Evolutionary conservation across 2,888 invertebrate species (phyloP), one percentile per base, ranked within the genome.

Genomic region (Marasmarcha lunaedactyla): DNA sequence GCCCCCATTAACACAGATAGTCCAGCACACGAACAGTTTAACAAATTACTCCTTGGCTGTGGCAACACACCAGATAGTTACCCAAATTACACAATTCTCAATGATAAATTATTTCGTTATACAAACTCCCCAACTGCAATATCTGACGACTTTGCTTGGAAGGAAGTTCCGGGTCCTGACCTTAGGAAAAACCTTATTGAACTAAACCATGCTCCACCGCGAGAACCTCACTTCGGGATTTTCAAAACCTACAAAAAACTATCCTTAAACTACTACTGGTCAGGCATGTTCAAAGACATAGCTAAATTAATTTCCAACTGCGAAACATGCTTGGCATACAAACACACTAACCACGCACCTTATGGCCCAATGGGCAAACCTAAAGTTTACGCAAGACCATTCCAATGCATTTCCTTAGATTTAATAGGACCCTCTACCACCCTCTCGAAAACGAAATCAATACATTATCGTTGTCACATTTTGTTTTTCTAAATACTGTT

Each of bases 331-430:
- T 3, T 10, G 1, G 33, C 39, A 9, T 44, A 44, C 33, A 44
- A 47, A 37, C 40, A 40, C 12, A 2, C 34, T 1, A 39, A 20
- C 12, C 12, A 12, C 14, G 12, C 14, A 12, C 12, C 34, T 5
- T 13, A 12, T 34, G 43, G 49, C 33, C 33, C 20, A 1, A 49
- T 46, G 45, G 46, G 46, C 1, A 30, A 33, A 35, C 26, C 44
- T 15, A 46, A 46, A 12, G 13, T 33, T 15, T 43, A 44, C 41
- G 14, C 33, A 3, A 27, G 43, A 12, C 49, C 49, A 1, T 40
- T 44, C 34, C 44, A 44, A 36, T 11, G n/a, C 2, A 2, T 44
- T 1, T 40, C 40, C 1, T 10, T 39, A 1, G 44, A 38, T 36
- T 33, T 41, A 14, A 27, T 38, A 6, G 42, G 42, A 14, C 42